Evolutionary conservation across 2,888 invertebrate genomes (phyloP), one percentile per base, ranked within the genome.

Genomic region (Embidobia sp.): DNA sequence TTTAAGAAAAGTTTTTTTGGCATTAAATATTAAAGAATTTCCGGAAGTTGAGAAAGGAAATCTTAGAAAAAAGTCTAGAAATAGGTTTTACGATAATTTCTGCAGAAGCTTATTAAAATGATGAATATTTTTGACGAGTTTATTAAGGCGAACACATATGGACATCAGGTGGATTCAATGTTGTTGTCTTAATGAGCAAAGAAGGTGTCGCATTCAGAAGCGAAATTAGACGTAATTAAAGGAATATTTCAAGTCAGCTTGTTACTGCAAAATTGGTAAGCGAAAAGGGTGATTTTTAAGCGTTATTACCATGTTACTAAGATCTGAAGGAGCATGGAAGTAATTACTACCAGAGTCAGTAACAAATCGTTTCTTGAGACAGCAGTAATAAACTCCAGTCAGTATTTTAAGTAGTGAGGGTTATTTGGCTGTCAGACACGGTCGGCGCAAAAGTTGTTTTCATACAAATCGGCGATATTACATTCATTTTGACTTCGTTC

Each of bases 371-470:
- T 83, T 77, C 78, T 59, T 77, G 70, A 78, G 83, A 85, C 85
- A 82, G 80, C 80, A 76, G 84, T 81, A 84, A 84, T 86, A 85
- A 86, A 86, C 80, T 81, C 67, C 55, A 69, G 74, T 59, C 73
- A 77, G 81, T 81, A 81, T 83, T 85, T 84, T 82, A 85, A 86
- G 85, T 85, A 85, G 85, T 80, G 48, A 77, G 77, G 83, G 84
- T 85, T 84, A 80, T 83, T 85, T 84, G 81, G 73, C 81, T 80
- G 86, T 85, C 85, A 81, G 83, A 77, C 81, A 72, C 67, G 79
- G 66, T 78, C 40, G 49, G 67, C 64, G 57, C 13, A 11, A 11
- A 7, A 26, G 19, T 13, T 31, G 53, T 26, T 35, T 55, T 35
- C 67, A 33, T 55, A 53, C 46, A 26, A 70, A 70, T 51, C 51